Base-by-base conservation (phyloP, 2,113 vertebrate species). In the Macrotus californicus region DNA sequence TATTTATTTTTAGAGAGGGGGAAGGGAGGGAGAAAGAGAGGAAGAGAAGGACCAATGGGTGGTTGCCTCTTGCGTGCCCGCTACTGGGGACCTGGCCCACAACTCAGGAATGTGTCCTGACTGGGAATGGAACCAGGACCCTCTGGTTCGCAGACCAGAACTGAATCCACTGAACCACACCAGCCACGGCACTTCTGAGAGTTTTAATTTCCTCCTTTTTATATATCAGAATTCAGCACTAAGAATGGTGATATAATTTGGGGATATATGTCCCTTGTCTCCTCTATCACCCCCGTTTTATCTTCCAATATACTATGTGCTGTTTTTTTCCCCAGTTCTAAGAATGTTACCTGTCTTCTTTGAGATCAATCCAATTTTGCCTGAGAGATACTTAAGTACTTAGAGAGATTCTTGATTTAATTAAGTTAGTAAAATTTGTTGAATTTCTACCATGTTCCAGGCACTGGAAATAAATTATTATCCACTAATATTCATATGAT, bases 231-330 rank as follows among this genome's bases (percentile, higher is more conserved):
- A 29, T 61, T 72, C 0, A 2, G 9, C 13, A 48, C 3, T 10
- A 9, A 81, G 0, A 59, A 4, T 18, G 22, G 26, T 15, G 6
- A 18, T 34, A 1, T 6, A 10, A 34, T 31, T 0, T 26, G 4
- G 0, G 16, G 0, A 34, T 22, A 36, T n/a, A 6, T 26, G 16
- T 56, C 3, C 7, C 39, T 11, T 73, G 3, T 50, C 34, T 87
- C 3, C 21, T 80, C 0, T 16, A 34, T 16, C 12, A 48, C 5
- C 6, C 1, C 15, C 0, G 18, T 1, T 73, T 84, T 54, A 8
- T 66, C 22, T 64, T n/a, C 48, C 6, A 19, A 0, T 50, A 18
- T 77, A 50, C 4, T 19, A 8, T 34, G n/a, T n/a, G 54, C 54
- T 41, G 14, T 41, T n/a, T 66, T 70, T 31, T 3, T 15, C 24